Conservation (phyloP, 2,797 vertebrate species). For the Chrosomus eos region DNA sequence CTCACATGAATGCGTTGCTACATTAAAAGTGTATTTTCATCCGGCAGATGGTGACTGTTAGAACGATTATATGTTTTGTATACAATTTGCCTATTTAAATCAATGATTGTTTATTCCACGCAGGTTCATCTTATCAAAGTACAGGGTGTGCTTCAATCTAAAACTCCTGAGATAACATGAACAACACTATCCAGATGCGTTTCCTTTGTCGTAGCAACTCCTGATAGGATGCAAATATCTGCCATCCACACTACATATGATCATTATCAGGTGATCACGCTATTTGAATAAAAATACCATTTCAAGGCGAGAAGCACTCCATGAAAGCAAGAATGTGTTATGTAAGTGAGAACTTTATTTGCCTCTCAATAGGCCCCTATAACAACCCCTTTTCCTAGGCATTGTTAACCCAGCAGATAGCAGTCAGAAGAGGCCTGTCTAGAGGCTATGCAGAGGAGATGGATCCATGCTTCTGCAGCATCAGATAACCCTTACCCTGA, state of each 20-base stretch:
- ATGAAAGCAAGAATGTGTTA: conserved; percentile 66
- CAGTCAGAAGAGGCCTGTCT: conserved; percentile 78
- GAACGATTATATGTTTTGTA: conserved; percentile 51
- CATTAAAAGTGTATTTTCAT: conserved; percentile 47
- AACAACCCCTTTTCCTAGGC: conserved; percentile 62
- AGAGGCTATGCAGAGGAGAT: conserved; percentile 79
- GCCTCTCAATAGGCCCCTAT: conserved; percentile 70
- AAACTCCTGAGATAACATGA: conserved; percentile 38
- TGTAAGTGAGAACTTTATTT: conserved; percentile 78
- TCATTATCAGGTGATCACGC: conserved; percentile 22
- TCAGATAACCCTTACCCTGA: conserved; percentile 80
- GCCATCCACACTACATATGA: conserved; percentile 31
- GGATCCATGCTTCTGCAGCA: conserved; percentile 79
- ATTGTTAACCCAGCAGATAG: conserved; percentile 82
- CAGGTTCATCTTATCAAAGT: conserved; percentile 33
- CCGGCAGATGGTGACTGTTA: conserved; percentile 52
- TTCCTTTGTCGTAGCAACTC: conserved; percentile 21
- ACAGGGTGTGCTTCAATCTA: conserved; percentile 5
- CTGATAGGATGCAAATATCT: conserved; percentile 32
- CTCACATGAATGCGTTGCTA: conserved; percentile 45
- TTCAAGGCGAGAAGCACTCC: conserved; percentile 65
- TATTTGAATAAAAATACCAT: conserved; percentile 60
- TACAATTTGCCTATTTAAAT: conserved; percentile 51
- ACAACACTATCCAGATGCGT: conserved; percentile 35
- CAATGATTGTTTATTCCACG: conserved; percentile 20